Evolutionary conservation across 1,140 invertebrate genomes (phyloP), one percentile per base, ranked within the genome.

Genomic region (Chironomus tepperi): DNA sequence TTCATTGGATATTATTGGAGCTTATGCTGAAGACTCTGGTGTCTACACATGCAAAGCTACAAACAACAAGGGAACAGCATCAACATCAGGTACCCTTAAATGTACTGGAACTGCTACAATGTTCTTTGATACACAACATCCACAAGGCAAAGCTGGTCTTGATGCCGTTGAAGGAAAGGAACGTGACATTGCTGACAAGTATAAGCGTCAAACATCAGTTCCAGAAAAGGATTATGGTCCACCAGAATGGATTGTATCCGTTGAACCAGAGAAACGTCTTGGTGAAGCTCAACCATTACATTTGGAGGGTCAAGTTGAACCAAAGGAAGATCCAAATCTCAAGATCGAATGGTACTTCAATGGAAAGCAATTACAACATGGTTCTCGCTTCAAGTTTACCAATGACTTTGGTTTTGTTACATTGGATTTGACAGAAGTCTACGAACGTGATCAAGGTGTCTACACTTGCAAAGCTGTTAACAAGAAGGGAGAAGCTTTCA

Each of bases 271-370:
- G 83, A 91, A 94, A 79, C 89, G 88, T 79, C 84, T 98, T n/a
- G 87, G 89, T 75, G 98, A 99, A 85, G 91, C 93, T 57, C 90
- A 97, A 83, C 87, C 93, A 1, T 86, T 97, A 43, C 94, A 97
- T 83, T 86, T 99, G 75, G 95, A 98, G 83, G 95, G 92, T 73
- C 91, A 93, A 80, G 93, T 98, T 7, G 93, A 96, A 83, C 98
- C 97, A 0, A 95, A 98, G 82, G 91, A 96, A 81, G 98, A 99
- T 87, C 97, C 97, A 2, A 92, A 97, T 79, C 85, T 97, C n/a
- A 93, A 90, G 78, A 91, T 96, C 75, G 94, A 96, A 84, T 96
- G 94, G 94, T 96, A 93, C 82, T 94, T 96, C 79, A 96, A 97
- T 80, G 94, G 94, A 47, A 95, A 95, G 84, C 85, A 89, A 42